Evolutionary conservation across 1,140 invertebrate genomes (phyloP).

Genomic region (Drosophila parvula): DNA sequence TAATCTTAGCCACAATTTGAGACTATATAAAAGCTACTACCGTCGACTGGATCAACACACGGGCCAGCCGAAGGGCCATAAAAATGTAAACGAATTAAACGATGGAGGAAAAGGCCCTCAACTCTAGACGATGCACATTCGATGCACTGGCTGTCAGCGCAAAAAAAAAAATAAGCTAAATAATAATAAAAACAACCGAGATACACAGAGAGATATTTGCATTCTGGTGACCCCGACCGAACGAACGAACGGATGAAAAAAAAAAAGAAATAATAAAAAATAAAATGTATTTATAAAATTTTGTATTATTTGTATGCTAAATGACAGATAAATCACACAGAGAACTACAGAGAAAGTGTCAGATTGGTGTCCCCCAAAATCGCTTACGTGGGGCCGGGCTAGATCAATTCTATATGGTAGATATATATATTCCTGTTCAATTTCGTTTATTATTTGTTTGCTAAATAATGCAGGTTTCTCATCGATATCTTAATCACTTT

Average conservation of each 20-base stretch:
- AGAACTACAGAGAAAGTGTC: slow-evolving; percentile 34
- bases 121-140: slow-evolving; percentile 12
- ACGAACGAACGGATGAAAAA: neutral
- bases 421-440: neutral
- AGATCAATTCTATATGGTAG: neutral
- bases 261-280: slow-evolving; percentile 8
- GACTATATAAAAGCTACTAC: slow-evolving; percentile 16
- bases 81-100: slow-evolving; percentile 25
- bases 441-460: slow-evolving; percentile 26
- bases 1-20: slow-evolving; percentile 12
- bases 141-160: slow-evolving; percentile 10
- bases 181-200: neutral
- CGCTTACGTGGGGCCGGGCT: slow-evolving; percentile 10
- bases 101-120: slow-evolving; percentile 18
- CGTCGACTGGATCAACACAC: slow-evolving; percentile 14
- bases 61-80: slow-evolving; percentile 41
- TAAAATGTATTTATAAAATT: slow-evolving; percentile 28
- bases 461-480: slow-evolving; percentile 15
- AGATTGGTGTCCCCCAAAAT: slow-evolving; percentile 26
- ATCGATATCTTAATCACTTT: slow-evolving; percentile 3
- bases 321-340: no score
- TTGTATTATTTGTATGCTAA: slow-evolving; percentile 37
- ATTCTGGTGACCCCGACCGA: slow-evolving; percentile 25
- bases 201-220: slow-evolving; percentile 17
- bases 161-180: neutral